These are phyloP conservation scores for Gorsachius goisagi DNA, from an alignment of 2,113 vertebrate species.

Conservation along the genomic window DNA sequence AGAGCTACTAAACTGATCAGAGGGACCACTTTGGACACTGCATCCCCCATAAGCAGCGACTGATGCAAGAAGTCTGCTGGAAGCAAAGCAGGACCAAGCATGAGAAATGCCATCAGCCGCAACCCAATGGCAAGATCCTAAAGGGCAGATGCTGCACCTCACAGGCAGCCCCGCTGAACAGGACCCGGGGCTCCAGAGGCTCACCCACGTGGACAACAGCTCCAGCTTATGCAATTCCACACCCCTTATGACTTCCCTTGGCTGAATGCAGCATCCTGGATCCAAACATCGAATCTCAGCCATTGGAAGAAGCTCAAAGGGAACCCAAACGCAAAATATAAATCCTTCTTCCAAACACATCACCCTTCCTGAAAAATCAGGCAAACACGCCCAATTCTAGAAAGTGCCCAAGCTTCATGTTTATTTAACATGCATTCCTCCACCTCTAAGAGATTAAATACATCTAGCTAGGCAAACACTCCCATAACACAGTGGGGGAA, in stretches of 20 bases:
- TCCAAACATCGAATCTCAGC: background rate
- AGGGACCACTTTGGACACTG: background rate
- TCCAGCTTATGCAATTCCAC: background rate
- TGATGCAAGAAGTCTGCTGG: background rate
- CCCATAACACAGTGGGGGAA: background rate
- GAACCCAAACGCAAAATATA: background rate
- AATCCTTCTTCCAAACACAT: background rate
- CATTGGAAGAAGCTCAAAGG: background rate
- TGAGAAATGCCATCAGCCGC: rapidly evolving
- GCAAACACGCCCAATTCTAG: background rate
- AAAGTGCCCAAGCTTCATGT: background rate
- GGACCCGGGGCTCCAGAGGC: background rate
- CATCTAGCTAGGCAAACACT: background rate
- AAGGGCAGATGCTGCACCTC: background rate
- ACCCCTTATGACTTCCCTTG: background rate
- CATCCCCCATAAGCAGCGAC: background rate
- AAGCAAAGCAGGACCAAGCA: background rate
- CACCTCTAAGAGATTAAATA: background rate
- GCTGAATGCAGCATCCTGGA: background rate
- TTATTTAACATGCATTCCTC: background rate
- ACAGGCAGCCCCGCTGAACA: background rate
- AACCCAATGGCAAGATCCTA: rapidly evolving
- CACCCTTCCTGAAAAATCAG: background rate
- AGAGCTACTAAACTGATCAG: background rate
- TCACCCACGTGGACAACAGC: background rate